A percentile compares a stretch with the other conserved stretches of the same genome.
These are phyloP conservation scores for Lagria hirta DNA, from an alignment of 2,888 invertebrate genomes.

Conservation along the genomic window DNA sequence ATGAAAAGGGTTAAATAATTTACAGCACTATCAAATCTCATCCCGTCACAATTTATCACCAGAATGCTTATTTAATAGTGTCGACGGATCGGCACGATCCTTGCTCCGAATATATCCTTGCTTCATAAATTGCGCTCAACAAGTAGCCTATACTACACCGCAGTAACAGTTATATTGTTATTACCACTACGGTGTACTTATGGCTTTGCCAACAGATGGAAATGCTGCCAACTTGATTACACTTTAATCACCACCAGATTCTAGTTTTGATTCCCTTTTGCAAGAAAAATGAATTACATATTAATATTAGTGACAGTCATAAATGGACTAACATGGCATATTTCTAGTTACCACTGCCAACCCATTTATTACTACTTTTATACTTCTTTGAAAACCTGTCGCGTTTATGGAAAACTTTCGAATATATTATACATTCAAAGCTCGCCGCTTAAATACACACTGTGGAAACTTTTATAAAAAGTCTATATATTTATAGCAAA, in stretches of 20 bases:
- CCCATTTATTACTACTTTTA: too few species aligned
- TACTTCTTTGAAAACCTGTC: too few species aligned
- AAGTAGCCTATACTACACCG: constrained; percentile 57
- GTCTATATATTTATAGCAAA: too few species aligned
- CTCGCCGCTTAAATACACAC: too few species aligned
- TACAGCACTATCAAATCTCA: constrained; percentile 57
- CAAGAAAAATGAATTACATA: not conserved
- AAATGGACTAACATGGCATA: too few species aligned
- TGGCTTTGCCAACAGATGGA: constrained; percentile 56
- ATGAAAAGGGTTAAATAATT: constrained; percentile 56
- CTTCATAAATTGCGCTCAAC: constrained; percentile 58
- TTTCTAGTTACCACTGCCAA: too few species aligned
- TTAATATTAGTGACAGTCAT: too few species aligned
- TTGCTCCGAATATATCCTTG: constrained; percentile 46
- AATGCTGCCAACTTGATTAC: constrained; percentile 54
- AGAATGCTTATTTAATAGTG: constrained; percentile 56
- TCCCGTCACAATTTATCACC: constrained; percentile 57
- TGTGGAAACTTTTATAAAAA: too few species aligned
- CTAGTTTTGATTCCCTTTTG: not conserved
- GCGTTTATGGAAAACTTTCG: too few species aligned
- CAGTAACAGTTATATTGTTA: constrained; percentile 57
- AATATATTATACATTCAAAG: too few species aligned
- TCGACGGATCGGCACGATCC: constrained; percentile 51
- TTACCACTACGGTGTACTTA: constrained; percentile 56
- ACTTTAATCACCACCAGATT: constrained; percentile 40